Evolutionary conservation across 2,888 invertebrate genomes (phyloP), one percentile per base, ranked within the genome.

Genomic region (Cerceris ruficornis): DNA sequence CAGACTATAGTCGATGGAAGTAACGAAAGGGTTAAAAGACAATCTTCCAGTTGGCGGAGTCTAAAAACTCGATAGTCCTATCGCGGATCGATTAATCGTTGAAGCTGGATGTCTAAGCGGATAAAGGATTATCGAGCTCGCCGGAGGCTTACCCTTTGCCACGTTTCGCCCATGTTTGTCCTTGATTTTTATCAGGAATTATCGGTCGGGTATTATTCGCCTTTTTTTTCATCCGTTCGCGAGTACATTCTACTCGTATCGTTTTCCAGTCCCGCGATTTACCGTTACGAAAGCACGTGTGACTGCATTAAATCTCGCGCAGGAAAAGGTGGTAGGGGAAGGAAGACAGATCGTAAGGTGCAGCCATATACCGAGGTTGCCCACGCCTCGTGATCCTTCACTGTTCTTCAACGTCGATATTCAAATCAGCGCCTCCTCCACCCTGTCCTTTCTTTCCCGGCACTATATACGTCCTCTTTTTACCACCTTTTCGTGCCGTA

Each of bases 381-480:
- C 88, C 87, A 89, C 88, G 88, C 87, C 86, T 87, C 82, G 81
- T 82, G 80, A 88, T 87, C 84, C 87, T 84, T 88, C 87, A 85
- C 85, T 83, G 85, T 88, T 85, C 88, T 73, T 87, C 85, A 79
- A 75, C 86, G 88, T 87, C 88, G 83, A 88, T 88, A 88, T 88
- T 88, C 86, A 87, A 88, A 88, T 88, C 86, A 84, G 80, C 81
- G 86, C 79, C 81, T 78, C 85, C 83, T 83, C 80, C 81, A 83
- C 83, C 83, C 84, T 74, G 75, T 81, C 74, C 79, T 81, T 75
- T 71, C 67, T 69, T 67, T 74, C 77, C 75, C 64, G 68, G 69
- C 50, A 52, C 43, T 41, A 17, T 14, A 59, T 60, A 74, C 84
- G 84, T 86, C 86, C 86, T 79, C 83, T 86, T 86, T 84, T 86